phyloP scores from a whole-genome alignment of 2,113 vertebrate genomes.

The Nestor notabilis region DNA sequence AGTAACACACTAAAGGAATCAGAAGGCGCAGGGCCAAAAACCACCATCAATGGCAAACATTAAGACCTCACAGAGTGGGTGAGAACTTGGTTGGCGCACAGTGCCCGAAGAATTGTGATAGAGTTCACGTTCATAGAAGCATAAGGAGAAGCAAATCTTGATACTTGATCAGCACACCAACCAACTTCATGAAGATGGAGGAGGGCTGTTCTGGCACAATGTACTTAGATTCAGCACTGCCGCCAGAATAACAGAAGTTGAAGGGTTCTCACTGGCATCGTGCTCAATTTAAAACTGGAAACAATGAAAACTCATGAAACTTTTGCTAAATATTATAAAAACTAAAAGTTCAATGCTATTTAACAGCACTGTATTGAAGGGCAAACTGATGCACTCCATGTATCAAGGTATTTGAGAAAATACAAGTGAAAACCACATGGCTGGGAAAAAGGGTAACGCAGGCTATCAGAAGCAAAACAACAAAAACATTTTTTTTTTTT shows the following conservation, averaged over 20 bases:
- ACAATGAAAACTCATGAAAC: background rate
- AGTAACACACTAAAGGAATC: background rate
- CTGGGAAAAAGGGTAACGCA: background rate
- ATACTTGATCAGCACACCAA: background rate
- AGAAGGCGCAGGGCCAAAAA: background rate
- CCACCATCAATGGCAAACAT: background rate
- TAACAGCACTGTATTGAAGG: background rate
- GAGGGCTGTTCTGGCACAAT: background rate
- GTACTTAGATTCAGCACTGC: background rate
- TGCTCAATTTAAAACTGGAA: background rate
- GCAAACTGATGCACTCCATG: background rate
- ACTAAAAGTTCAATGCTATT: background rate
- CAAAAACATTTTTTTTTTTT: background rate
- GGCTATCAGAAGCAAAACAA: background rate
- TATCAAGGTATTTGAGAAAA: background rate
- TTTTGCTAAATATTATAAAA: background rate
- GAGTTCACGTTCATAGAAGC: background rate
- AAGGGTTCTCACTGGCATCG: background rate
- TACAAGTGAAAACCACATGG: background rate
- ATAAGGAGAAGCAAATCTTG: background rate
- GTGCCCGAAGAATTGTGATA: background rate
- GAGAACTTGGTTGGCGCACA: background rate
- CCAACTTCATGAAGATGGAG: background rate
- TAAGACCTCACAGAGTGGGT: background rate
- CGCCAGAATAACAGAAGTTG: background rate